Evolutionary conservation across 1,140 invertebrate genomes (phyloP), one percentile per base, ranked within the genome.

Genomic region (Leptoteleia sp.): DNA sequence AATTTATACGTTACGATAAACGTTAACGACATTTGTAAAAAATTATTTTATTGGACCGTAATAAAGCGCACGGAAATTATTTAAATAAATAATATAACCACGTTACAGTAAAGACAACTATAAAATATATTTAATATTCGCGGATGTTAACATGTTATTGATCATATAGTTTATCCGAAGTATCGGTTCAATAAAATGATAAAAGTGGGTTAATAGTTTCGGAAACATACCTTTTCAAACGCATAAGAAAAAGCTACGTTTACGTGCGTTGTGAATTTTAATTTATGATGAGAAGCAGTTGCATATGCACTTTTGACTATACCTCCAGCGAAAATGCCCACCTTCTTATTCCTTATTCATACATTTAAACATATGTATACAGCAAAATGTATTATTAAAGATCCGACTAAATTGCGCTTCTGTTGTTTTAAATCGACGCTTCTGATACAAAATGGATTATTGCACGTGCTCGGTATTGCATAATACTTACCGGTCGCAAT

Each of bases 321-420:
- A 40, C 12, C 45, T 33, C 37, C 45, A 11, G 7, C n/a, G 45
- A 59, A 61, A 37, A 62, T 54, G 15, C 22, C 16, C 3, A 7
- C 1, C 11, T 11, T 64, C 45, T 57, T 52, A 65, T 64, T 33
- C 8, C 8, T 59, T 59, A 52, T 76, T 54, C 31, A 76, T 61
- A 76, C 38, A 61, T 67, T 59, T 54, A 52, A 76, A 54, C 31
- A 25, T 67, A 38, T 64, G 54, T 52, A 45, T 71, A 31, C 42
- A 55, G 37, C 13, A 61, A 67, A 57, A 70, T 62, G 33, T 62
- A 62, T 55, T 64, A 70, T 68, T 61, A 62, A 71, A 59, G 13
- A 71, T 77, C 35, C 70, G 77, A 67, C 80, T 81, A 81, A 81
- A 81, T 76, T 72, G 38, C 61, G 73, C 40, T 80, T 50, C 57